These are phyloP conservation scores for Pachycephala philippinensis DNA, from an alignment of 2,113 vertebrate genomes.

Conservation along the genomic window DNA sequence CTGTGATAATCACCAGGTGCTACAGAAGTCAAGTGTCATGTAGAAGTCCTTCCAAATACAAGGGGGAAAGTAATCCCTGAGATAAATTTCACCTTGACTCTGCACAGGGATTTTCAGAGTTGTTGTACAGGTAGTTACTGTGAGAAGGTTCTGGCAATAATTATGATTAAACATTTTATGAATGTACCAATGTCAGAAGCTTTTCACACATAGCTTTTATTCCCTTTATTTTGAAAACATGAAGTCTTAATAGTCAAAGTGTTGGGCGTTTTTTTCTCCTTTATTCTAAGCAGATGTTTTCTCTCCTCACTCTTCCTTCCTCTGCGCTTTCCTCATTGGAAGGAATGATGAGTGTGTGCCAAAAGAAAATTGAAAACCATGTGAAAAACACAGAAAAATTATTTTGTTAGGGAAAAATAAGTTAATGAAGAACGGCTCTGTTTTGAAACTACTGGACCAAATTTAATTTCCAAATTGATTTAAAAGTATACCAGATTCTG, in stretches of 20 bases:
- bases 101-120: background rate
- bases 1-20: background rate
- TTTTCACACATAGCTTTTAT: background rate
- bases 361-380: conserved; percentile 26
- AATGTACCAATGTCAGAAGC: background rate
- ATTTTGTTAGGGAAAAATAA: conserved; percentile 19
- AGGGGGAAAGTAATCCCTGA: background rate
- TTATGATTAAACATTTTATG: background rate
- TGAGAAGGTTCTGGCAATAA: background rate
- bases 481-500: background rate
- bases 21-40: background rate
- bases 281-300: conserved; percentile 51
- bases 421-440: background rate
- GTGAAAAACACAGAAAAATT: conserved; percentile 2
- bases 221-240: background rate
- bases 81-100: background rate
- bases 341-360: conserved; percentile 10
- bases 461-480: background rate
- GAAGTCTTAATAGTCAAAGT: background rate
- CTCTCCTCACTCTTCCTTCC: background rate
- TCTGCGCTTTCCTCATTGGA: background rate
- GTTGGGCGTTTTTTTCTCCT: background rate
- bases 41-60: background rate
- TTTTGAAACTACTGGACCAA: background rate
- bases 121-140: background rate